Conservation (phyloP, 64 coral and sea anemone species). For the Hydrozoanthus tunicans region DNA sequence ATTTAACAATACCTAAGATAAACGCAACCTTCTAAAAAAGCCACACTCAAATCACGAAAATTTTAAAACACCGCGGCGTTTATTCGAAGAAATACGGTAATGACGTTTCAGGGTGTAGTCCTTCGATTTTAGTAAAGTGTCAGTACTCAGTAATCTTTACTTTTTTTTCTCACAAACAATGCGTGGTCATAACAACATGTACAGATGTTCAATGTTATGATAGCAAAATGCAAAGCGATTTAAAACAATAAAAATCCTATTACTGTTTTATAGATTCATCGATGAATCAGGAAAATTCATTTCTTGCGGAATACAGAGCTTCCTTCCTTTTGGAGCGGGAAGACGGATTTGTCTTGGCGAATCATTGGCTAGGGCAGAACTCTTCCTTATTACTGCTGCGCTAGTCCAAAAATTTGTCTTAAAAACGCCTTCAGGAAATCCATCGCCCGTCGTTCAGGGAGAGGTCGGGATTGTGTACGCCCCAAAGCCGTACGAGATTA, state of each 20-base stretch:
- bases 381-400: conserved; percentile 36
- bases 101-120: no score
- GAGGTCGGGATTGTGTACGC: conserved; percentile 42
- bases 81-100: no score
- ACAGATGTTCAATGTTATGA: neutral
- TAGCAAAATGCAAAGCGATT: neutral
- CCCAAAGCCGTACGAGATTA: conserved; percentile 25
- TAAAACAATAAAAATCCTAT: neutral
- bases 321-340: conserved; percentile 55
- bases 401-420: conserved; percentile 36
- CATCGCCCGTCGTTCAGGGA: conserved; percentile 23
- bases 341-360: conserved; percentile 55
- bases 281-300: conserved; percentile 33
- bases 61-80: no score
- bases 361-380: conserved; percentile 1
- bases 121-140: no score
- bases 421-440: neutral
- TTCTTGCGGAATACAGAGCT: conserved; percentile 28
- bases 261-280: conserved; percentile 31
- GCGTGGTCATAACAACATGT: no score
- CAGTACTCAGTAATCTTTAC: no score
- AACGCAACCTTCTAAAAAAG: no score
- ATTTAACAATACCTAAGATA: no score
- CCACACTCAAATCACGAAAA: no score
- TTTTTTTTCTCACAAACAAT: no score